phyloP scores from a whole-genome alignment of 2,888 invertebrate genomes.

The Myathropa florea region DNA sequence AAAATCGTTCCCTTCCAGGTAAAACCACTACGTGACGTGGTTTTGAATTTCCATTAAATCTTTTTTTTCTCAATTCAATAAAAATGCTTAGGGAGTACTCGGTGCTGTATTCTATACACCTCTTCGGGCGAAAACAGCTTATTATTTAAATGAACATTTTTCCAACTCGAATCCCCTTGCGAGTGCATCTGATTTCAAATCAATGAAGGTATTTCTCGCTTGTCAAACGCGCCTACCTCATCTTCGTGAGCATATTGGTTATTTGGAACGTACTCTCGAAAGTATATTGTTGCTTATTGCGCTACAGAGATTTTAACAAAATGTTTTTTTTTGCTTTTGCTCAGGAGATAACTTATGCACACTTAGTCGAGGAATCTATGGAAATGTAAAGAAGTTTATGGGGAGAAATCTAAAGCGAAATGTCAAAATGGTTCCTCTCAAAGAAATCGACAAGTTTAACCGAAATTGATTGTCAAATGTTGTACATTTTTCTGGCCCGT shows the following conservation, averaged over 20 bases:
- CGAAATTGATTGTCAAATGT: background rate
- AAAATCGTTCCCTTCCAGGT: constrained; percentile 22
- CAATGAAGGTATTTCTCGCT: constrained; percentile 10
- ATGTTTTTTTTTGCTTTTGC: background rate
- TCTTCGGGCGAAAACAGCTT: background rate
- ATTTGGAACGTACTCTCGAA: constrained; percentile 20
- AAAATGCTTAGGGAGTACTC: constrained; percentile 12
- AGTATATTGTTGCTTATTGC: constrained; percentile 39
- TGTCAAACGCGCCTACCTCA: background rate
- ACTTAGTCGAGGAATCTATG: background rate
- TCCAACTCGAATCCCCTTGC: background rate
- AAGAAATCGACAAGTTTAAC: background rate
- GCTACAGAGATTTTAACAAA: background rate
- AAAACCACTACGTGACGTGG: constrained; percentile 19
- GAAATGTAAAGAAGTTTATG: background rate
- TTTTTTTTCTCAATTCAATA: background rate
- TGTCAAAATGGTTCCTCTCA: background rate
- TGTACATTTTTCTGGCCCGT: background rate
- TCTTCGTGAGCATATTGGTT: constrained; percentile 1
- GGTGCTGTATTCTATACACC: background rate
- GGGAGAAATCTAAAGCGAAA: background rate
- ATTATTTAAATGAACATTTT: constrained; percentile 43
- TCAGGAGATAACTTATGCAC: background rate
- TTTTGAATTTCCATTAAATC: constrained; percentile 10
- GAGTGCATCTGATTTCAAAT: constrained; percentile 27